These are phyloP conservation scores for Acrocera orbiculus DNA, from an alignment of 2,888 invertebrate species.

Conservation along the genomic window DNA sequence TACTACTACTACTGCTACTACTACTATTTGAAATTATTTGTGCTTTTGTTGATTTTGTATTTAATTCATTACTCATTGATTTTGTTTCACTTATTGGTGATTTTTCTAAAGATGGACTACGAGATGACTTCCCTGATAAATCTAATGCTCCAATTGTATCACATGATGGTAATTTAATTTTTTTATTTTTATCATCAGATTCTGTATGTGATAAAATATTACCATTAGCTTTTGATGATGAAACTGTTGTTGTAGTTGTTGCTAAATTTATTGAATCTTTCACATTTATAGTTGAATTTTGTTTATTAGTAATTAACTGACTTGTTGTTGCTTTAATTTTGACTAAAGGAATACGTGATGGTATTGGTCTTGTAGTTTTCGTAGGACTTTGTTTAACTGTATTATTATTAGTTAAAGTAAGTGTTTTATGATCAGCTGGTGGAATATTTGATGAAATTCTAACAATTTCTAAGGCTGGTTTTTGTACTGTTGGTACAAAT, in stretches of 20 bases:
- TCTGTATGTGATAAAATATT: not conserved
- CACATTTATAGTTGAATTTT: not conserved
- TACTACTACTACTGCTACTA: too few relatives aligned
- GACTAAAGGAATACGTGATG: conserved; percentile 36
- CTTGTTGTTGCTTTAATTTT: conserved; percentile 31
- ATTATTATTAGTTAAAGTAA: conserved; percentile 9
- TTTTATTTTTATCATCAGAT: conserved; percentile 13
- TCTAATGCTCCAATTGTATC: conserved; percentile 37
- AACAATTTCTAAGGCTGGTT: conserved; percentile 24
- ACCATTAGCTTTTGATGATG: conserved; percentile 7
- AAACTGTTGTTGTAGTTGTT: conserved; percentile 17
- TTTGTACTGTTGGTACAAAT: too few relatives aligned
- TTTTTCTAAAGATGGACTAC: conserved; percentile 16
- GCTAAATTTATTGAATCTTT: too few relatives aligned
- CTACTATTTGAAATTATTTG: too few relatives aligned
- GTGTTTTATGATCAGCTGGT: conserved; percentile 11
- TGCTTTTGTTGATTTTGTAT: too few relatives aligned
- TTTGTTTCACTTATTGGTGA: conserved; percentile 12
- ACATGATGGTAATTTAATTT: conserved; percentile 24
- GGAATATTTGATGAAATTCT: conserved; percentile 18
- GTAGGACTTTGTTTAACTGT: conserved; percentile 14
- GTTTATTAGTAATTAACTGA: conserved; percentile 12
- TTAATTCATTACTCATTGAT: too few relatives aligned
- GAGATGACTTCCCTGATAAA: conserved; percentile 31
- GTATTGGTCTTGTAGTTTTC: conserved; percentile 32